A percentile compares a stretch with the other conserved stretches of the same genome.
Conservation (phyloP, 1,140 invertebrate species). For the Oncopeltus fasciatus region DNA sequence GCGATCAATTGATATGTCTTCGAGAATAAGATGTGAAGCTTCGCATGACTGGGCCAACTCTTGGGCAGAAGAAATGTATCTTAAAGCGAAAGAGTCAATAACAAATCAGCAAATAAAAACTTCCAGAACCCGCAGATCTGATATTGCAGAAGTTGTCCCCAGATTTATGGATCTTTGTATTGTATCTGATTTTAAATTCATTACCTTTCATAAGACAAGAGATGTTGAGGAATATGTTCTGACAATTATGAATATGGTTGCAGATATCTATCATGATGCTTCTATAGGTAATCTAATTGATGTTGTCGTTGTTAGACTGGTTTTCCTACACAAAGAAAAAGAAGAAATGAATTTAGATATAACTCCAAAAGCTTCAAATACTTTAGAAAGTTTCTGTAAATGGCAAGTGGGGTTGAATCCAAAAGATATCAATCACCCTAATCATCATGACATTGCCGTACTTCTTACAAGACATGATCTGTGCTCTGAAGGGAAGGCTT, state of each 20-base stretch:
- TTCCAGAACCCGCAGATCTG: background rate
- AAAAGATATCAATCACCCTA: slow-evolving; percentile 43
- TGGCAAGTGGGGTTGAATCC: slow-evolving; percentile 54
- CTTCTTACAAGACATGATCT: slow-evolving; percentile 40
- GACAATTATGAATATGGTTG: slow-evolving; percentile 58
- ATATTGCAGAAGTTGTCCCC: slow-evolving; percentile 27
- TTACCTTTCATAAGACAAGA: slow-evolving; percentile 42
- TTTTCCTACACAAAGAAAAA: slow-evolving; percentile 37
- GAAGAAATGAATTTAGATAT: slow-evolving; percentile 38
- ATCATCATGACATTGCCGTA: slow-evolving; percentile 60
- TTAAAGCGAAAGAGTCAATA: background rate
- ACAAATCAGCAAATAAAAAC: too few relatives aligned
- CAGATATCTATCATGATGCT: slow-evolving; percentile 46
- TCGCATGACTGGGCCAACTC: slow-evolving; percentile 27
- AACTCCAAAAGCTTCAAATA: slow-evolving; percentile 42
- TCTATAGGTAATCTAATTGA: slow-evolving; percentile 51
- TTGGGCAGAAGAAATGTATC: slow-evolving; percentile 22
- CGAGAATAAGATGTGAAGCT: background rate
- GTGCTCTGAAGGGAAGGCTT: slow-evolving; percentile 38
- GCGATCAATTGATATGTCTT: slow-evolving; percentile 10
- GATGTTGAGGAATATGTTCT: slow-evolving; percentile 50
- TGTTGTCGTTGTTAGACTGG: slow-evolving; percentile 45
- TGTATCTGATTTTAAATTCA: slow-evolving; percentile 49
- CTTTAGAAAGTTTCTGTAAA: slow-evolving; percentile 47
- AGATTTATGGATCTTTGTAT: slow-evolving; percentile 46